Evolutionary conservation across 2,113 vertebrate species (phyloP).

Genomic region (Turnix velox): DNA sequence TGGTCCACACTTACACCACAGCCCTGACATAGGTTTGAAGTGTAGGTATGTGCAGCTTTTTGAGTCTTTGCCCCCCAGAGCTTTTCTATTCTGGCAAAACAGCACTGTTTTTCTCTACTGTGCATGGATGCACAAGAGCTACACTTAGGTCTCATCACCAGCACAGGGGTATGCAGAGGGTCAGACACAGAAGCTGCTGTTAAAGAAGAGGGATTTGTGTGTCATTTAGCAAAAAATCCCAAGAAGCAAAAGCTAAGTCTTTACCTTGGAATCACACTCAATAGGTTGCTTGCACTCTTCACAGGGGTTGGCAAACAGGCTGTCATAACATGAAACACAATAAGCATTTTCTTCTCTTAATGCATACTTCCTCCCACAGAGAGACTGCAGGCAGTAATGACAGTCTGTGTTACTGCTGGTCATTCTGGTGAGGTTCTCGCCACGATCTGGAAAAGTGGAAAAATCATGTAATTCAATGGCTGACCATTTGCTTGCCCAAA

Average conservation of each 20-base stretch:
- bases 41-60: background rate
- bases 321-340: constrained; percentile 88
- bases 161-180: background rate
- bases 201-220: background rate
- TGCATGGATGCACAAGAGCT: rapidly evolving
- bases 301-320: constrained; percentile 87
- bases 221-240: background rate
- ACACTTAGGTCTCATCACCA: background rate
- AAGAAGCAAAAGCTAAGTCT: background rate
- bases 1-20: background rate
- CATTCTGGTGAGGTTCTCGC: constrained; percentile 68
- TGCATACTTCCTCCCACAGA: constrained; percentile 88
- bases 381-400: constrained; percentile 86
- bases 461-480: background rate
- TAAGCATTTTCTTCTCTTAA: constrained; percentile 86
- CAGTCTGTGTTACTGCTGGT: constrained; percentile 80
- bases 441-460: background rate
- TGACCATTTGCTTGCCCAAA: background rate
- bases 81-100: background rate
- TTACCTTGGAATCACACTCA: constrained; percentile 88
- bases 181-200: background rate
- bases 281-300: constrained; percentile 85
- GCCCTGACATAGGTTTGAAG: background rate
- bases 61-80: background rate
- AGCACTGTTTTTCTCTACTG: background rate